Base-by-base conservation (phyloP, 2,797 vertebrate species). In the Nannoperca obscura region DNA sequence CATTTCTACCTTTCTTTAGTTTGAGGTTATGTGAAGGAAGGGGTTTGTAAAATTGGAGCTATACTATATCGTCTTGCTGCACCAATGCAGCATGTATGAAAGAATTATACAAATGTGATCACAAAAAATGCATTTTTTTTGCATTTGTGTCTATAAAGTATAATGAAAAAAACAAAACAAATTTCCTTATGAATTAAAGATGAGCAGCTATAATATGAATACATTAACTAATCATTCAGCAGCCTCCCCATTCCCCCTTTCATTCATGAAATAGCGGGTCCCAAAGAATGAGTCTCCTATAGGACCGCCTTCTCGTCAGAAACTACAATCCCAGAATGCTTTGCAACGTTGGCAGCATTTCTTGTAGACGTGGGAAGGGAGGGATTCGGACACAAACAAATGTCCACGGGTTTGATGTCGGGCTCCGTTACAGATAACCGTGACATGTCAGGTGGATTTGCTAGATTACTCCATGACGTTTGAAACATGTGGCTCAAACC, bases 401-500 rank as follows among this genome's bases (percentile, higher is more conserved):
- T 69, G 88, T 84, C 76, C 85, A 82, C 85, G 90, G 94, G 86
- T 90, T 89, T 86, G 84, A 86, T 91, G 92, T 89, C 59, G 76
- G 75, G 75, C 76, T 68, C 64, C 40, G 40, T 78, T 89, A 86
- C 59, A 54, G 72, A 81, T 81, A 88, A 77, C 83, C 83, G 93
- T 89, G 92, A 85, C 89, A 93, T 94, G 91, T 82, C 74, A 86
- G 78, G 76, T 27, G 71, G 59, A 65, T 89, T 88, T 63, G 40
- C 61, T 1, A 73, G 74, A 67, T 49, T 81, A 69, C 64, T 89
- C 82, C 63, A 32, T 68, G 85, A 87, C 81, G 30, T 82, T 83
- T 68, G 17, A 85, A 90, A 83, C 76, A 99, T 99, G 98, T 99
- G 98, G 98, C 96, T 99, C 84, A 97, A 96, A 93, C 98, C 98